A percentile compares a stretch with the other conserved stretches of the same genome.
phyloP scores from a whole-genome alignment of 2,888 invertebrate species.

The Spisula subtruncata region DNA sequence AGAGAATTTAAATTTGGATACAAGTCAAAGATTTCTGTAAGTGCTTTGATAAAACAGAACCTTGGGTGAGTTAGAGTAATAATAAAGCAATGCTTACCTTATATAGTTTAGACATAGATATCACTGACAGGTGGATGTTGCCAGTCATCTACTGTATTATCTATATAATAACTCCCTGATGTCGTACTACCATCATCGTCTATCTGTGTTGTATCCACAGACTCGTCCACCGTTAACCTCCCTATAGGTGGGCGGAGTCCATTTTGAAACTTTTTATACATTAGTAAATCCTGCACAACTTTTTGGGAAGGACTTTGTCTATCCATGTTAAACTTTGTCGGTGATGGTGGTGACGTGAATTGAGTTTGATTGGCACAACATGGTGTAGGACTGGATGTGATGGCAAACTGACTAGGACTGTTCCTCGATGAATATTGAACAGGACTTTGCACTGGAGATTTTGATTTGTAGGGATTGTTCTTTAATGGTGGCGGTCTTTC shows the following conservation, averaged over 20 bases:
- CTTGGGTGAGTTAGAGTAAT: too few relatives aligned
- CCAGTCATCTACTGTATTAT: slow-evolving; percentile 54
- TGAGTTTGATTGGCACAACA: slow-evolving; percentile 48
- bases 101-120: slow-evolving; percentile 61
- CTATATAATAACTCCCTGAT: slow-evolving; percentile 71
- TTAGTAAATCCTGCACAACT: slow-evolving; percentile 70
- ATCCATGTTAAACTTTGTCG: slow-evolving; percentile 47
- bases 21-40: too few relatives aligned
- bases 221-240: slow-evolving; percentile 62
- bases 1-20: neutral
- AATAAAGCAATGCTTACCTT: neutral
- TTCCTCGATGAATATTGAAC: slow-evolving; percentile 53
- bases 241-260: slow-evolving; percentile 59
- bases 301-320: slow-evolving; percentile 67
- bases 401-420: slow-evolving; percentile 62
- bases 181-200: slow-evolving; percentile 71
- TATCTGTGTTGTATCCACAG: slow-evolving; percentile 66
- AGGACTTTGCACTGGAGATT: slow-evolving; percentile 59
- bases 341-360: slow-evolving; percentile 48
- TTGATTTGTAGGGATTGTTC: slow-evolving; percentile 63
- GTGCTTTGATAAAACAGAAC: too few relatives aligned
- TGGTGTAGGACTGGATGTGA: slow-evolving; percentile 68
- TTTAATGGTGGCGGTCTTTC: slow-evolving; percentile 68
- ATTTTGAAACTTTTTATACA: slow-evolving; percentile 73
- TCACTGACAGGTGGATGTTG: slow-evolving; percentile 63